phyloP scores from a whole-genome alignment of 2,888 invertebrate species.

The Odontocolon sp. region DNA sequence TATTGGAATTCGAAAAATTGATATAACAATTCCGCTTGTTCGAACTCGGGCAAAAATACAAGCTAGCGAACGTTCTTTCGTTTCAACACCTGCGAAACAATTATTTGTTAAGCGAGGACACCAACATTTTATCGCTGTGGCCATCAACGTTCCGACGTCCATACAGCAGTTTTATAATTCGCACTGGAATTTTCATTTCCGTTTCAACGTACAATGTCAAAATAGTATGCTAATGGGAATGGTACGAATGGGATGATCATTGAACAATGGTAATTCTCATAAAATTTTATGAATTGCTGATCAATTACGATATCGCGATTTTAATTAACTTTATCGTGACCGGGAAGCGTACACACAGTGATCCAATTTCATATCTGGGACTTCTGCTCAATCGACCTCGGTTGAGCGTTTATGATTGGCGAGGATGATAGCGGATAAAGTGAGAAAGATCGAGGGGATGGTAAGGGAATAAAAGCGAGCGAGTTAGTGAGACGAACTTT shows the following conservation, averaged over 20 bases:
- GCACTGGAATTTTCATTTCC: neutral
- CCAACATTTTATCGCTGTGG: neutral
- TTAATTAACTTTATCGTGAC: neutral
- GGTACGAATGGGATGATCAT: neutral
- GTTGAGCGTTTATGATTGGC: neutral
- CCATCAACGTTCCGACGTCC: too few species aligned
- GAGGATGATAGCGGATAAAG: neutral
- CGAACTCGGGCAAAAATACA: neutral
- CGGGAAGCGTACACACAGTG: too few species aligned
- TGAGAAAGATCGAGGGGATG: neutral
- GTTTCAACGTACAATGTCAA: neutral
- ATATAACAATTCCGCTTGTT: slow-evolving; percentile 4
- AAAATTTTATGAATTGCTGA: neutral
- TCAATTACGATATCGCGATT: neutral
- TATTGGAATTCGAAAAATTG: slow-evolving; percentile 28
- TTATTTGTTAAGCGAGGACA: slow-evolving; percentile 19
- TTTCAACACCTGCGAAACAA: slow-evolving; percentile 28
- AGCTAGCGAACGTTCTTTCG: neutral
- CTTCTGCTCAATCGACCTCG: neutral
- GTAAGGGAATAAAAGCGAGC: neutral
- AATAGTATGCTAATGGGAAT: neutral
- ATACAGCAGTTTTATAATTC: slow-evolving; percentile 4
- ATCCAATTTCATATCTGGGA: neutral
- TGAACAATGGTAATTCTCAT: neutral
- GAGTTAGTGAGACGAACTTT: slow-evolving; percentile 22